These are phyloP conservation scores for Thunnus maccoyii DNA, from an alignment of 2,113 vertebrate genomes.

Conservation along the genomic window DNA sequence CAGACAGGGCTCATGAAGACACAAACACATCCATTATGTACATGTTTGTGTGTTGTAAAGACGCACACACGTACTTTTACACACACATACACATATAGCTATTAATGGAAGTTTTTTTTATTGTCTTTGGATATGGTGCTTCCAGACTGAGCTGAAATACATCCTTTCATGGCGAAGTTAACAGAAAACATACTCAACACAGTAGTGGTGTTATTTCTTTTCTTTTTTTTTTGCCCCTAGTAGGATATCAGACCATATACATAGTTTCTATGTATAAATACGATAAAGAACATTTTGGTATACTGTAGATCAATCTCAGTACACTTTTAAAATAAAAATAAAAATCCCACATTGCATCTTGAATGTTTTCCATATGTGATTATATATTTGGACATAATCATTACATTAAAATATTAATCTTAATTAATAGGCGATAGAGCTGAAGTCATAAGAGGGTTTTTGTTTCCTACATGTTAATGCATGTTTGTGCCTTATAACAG, in stretches of 20 bases:
- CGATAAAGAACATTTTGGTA: neutral
- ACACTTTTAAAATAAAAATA: neutral
- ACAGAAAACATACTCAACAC: neutral
- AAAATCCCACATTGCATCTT: neutral
- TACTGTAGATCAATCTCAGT: neutral
- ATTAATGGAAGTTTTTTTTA: neutral
- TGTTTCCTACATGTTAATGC: slow-evolving; percentile 2
- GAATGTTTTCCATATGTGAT: neutral
- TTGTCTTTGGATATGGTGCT: neutral
- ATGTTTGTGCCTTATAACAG: slow-evolving; percentile 11
- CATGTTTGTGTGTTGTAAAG: slow-evolving; percentile 9
- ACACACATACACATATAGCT: neutral
- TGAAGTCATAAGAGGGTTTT: neutral
- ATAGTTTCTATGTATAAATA: neutral
- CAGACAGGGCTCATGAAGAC: neutral
- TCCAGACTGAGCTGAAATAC: neutral
- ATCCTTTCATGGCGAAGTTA: neutral
- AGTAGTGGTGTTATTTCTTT: neutral
- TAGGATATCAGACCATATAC: neutral
- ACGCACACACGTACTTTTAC: slow-evolving; percentile 4
- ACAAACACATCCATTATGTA: slow-evolving; percentile 29
- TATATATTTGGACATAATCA: neutral
- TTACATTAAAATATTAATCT: neutral
- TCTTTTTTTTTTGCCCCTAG: neutral
- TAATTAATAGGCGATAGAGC: neutral